Evolutionary conservation across 2,797 vertebrate genomes (phyloP).

Genomic region (Poeciliopsis gracilis): DNA sequence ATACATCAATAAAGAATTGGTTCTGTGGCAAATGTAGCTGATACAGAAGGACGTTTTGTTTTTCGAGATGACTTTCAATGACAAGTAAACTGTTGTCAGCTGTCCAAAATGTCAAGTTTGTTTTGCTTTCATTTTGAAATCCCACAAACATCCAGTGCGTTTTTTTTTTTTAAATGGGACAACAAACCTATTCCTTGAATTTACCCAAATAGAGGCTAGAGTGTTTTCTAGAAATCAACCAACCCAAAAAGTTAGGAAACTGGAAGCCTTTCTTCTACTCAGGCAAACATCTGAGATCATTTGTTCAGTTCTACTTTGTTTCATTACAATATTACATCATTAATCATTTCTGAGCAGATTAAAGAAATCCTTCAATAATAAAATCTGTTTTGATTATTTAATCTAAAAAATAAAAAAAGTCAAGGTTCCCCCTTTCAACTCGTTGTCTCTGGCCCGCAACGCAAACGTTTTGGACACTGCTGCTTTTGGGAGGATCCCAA

Average conservation of each 20-base stretch:
- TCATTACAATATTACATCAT: background rate
- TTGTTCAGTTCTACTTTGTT: background rate
- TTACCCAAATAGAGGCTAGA: background rate
- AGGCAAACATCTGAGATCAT: background rate
- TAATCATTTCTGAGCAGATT: background rate
- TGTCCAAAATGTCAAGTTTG: too few species aligned
- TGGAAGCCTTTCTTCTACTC: background rate
- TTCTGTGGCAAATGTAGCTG: background rate
- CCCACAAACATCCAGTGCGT: background rate
- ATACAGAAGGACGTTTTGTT: background rate
- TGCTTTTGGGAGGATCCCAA: background rate
- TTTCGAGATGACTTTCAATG: background rate
- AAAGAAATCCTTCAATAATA: background rate
- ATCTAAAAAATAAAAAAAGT: too few species aligned
- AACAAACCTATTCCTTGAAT: background rate
- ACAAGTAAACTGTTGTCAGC: background rate
- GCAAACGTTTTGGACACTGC: background rate
- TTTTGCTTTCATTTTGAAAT: background rate
- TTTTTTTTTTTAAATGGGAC: background rate
- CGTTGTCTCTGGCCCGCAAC: background rate
- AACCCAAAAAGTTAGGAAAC: background rate
- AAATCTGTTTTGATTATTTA: background rate
- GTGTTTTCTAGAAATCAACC: background rate
- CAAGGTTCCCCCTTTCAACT: background rate
- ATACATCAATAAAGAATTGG: background rate